These are phyloP conservation scores for Drosophila paramelanica DNA, from an alignment of 2,888 invertebrate genomes.

Conservation along the genomic window DNA sequence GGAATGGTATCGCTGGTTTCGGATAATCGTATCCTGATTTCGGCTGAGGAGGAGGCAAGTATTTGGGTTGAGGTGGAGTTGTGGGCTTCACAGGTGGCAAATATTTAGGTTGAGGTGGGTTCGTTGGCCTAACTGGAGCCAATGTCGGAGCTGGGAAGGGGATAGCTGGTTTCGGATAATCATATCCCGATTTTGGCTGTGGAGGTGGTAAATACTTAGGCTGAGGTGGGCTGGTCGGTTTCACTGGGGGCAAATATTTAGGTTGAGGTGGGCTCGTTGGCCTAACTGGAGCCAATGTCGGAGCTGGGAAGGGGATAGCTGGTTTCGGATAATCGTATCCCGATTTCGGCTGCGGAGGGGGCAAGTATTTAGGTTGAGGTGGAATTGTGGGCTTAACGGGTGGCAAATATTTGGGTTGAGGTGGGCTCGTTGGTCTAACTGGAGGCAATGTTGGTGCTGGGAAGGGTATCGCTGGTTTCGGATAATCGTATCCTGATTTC, in stretches of 20 bases:
- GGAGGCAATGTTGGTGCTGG: slow-evolving; percentile 35
- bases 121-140: too few species aligned
- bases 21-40: slow-evolving; percentile 6
- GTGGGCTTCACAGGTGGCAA: slow-evolving; percentile 23
- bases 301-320: slow-evolving; percentile 50
- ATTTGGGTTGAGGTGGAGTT: slow-evolving; percentile 42
- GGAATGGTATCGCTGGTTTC: slow-evolving; percentile 54
- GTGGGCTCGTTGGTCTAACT: slow-evolving; percentile 25
- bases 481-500: slow-evolving; percentile 59
- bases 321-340: slow-evolving; percentile 59
- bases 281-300: slow-evolving; percentile 10
- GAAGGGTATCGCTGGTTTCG: slow-evolving; percentile 42
- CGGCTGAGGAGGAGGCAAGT: slow-evolving; percentile 47
- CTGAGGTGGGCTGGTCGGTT: slow-evolving; percentile 43
- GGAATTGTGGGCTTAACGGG: slow-evolving; percentile 48
- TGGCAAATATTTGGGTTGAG: slow-evolving; percentile 38
- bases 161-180: slow-evolving; percentile 29
- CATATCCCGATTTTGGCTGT: background rate
- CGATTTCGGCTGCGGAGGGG: slow-evolving; percentile 4
- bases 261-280: slow-evolving; percentile 36
- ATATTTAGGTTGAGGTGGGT: slow-evolving; percentile 37
- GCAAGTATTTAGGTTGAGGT: slow-evolving; percentile 24
- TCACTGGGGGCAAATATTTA: slow-evolving; percentile 44
- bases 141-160: slow-evolving; percentile 50
- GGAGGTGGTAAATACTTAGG: slow-evolving; percentile 59